Evolutionary conservation across 2,888 invertebrate genomes (phyloP), one percentile per base, ranked within the genome.

Genomic region (Augiades crinisus): DNA sequence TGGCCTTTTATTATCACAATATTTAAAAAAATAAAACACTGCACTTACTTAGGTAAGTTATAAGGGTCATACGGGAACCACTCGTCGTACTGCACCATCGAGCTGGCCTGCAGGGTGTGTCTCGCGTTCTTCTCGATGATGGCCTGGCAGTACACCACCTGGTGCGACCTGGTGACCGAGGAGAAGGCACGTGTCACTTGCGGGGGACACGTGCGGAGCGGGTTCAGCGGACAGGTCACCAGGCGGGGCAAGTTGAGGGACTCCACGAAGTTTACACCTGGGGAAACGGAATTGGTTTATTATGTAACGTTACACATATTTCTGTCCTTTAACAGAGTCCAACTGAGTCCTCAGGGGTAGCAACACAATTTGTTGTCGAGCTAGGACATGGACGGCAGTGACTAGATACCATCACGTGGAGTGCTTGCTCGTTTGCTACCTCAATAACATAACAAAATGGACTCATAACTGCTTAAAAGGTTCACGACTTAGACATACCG

Each of bases 11-110:
- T 19, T 4, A 19, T 3, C 5, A 19, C 19, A 2, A 19, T 19
- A 19, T 19, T 5, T 19, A 2, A 19, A 19, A 19, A 19, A 4
- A 19, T 4, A 19, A 5, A 4, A 19, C 5, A 4, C 5, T 19
- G 19, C 5, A 77, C 76, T 81, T 69, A 94, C 93, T 90, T 91
- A 63, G 93, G 91, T 37, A 98, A 85, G 10, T 94, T 79, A 72
- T 95, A 98, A 0, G 97, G 97, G 82, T 98, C 98, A 72, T 98
- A 98, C 0, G 98, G 98, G 75, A 97, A 98, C 88, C 95, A 97
- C 51, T 94, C 92, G 1, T 93, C 85, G 43, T 91, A 91, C 7
- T 91, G 78, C n/a, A 76, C 70, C n/a, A 76, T 78, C 2, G 77
- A 56, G 61, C 80, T 5, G 57, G 83, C 46, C 68, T 84, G 86